A percentile compares a stretch with the other conserved stretches of the same genome.
Conservation (phyloP, 2,888 invertebrate species). For the Drosophila robusta region DNA sequence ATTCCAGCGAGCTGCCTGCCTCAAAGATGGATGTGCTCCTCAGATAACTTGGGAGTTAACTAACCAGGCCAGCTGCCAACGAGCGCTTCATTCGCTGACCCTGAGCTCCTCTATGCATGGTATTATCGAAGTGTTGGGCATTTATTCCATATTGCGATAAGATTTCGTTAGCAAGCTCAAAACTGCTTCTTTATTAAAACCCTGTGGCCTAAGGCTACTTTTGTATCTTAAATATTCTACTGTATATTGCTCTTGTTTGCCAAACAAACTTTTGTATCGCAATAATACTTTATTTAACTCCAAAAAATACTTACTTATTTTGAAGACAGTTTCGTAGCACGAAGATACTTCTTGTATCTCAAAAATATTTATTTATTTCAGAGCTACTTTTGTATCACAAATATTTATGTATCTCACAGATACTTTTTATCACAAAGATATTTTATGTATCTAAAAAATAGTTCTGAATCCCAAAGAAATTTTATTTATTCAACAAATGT, state of each 20-base stretch:
- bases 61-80: neutral
- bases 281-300: neutral
- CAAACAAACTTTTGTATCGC: no score
- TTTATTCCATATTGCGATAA: no score
- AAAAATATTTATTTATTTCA: neutral
- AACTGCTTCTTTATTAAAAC: no score
- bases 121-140: neutral
- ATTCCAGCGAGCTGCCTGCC: conserved; percentile 5
- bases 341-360: neutral
- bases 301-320: neutral
- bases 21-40: conserved; percentile 17
- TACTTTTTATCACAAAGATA: neutral
- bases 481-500: neutral
- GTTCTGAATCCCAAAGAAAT: neutral
- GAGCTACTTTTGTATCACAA: no score
- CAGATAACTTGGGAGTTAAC: neutral
- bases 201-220: neutral
- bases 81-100: conserved; percentile 6
- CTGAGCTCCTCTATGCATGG: neutral
- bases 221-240: neutral
- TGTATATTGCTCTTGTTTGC: no score
- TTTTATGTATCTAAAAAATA: neutral
- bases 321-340: no score
- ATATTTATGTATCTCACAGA: neutral
- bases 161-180: no score